Base-by-base conservation (phyloP, 2,797 vertebrate genomes). In the Tenualosa thibaudeaui region DNA sequence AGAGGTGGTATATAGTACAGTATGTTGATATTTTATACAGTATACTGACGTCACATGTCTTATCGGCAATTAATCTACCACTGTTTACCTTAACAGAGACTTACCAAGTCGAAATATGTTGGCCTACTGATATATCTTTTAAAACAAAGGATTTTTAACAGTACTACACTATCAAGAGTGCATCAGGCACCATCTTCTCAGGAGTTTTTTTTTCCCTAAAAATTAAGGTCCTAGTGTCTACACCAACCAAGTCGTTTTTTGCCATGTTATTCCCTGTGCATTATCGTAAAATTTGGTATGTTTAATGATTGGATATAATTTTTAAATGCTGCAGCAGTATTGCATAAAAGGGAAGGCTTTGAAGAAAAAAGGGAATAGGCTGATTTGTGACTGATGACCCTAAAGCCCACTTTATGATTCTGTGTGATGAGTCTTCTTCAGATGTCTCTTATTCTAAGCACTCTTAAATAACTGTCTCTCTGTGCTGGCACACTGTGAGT, bases 371-470 rank as follows among this genome's bases (percentile, higher is more conserved):
- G 71, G 17, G 37, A 78, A 7, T 78, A 22, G 40, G 71, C 7
- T 78, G 5, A 78, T 78, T 9, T 2, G 71, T 46, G 17, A 46
- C 46, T 40, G 17, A 78, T 78, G 71, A 17, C 8, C 40, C 71
- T 78, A 7, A 37, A 71, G 3, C 31, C 0, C 31, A 22, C 17
- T 78, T 78, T 78, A 78, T 78, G 71, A 46, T 78, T 78, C 17
- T 46, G 37, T 78, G 37, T 78, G 71, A 22, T 43, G 37, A 78
- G 71, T 37, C 17, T 17, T 46, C 71, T 78, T 78, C 71, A 78
- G 71, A 78, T 78, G 71, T 78, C 17, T 43, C 40, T 22, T 8
- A 43, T 46, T 78, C 40, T 78, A 78, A 78, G 40, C 71, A 78
- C 40, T 78, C 37, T 22, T 40, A 46, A 46, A 46, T 9, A 78